Base-by-base conservation (phyloP, 2,797 vertebrate genomes). In the Peromyscus eremicus region DNA sequence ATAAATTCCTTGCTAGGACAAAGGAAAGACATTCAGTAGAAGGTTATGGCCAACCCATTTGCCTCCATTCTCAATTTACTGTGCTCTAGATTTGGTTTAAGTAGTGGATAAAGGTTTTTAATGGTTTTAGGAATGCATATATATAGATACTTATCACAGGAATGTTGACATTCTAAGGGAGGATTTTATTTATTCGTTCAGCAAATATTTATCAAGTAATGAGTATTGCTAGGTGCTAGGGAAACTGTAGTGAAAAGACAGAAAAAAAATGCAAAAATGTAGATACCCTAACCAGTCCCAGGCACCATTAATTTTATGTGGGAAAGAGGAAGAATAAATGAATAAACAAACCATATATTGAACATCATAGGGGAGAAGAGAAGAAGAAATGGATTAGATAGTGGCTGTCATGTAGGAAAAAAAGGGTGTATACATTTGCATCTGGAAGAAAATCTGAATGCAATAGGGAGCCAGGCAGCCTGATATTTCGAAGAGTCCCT, bases 1-100 rank as follows among this genome's bases (percentile, higher is more conserved):
- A 97, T 96, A 97, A 55, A 96, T 91, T 88, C 37, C 57, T 60
- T 52, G 32, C 89, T 94, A 94, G 89, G 88, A 83, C 82, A 96
- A 85, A 97, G 57, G 60, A 94, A 95, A 96, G 46, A 68, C 77
- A 96, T 16, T 97, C 40, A 92, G 71, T 12, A 96, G 60, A 95
- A 77, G 62, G 83, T 80, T 92, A 86, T 70, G 25, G 68, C 49
- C 91, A 91, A 76, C 8, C 19, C 86, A 32, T 92, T 91, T 95
- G 52, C 86, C 71, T 57, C 91, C 57, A 89, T 88, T 97, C 49
- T 96, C 95, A 89, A 88, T 95, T 94, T 91, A 62, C 32, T 83
- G 6, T 57, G 68, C 13, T 66, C 57, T 55, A 76, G n/a, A 96
- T 95, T 94, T 92, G 34, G 64, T 96, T 94, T 91, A 73, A 85